Percentiles rank a stretch among this genome's conserved stretches.
Evolutionary conservation across 2,888 invertebrate species (phyloP).

Genomic region (Podotricha telesiphe): DNA sequence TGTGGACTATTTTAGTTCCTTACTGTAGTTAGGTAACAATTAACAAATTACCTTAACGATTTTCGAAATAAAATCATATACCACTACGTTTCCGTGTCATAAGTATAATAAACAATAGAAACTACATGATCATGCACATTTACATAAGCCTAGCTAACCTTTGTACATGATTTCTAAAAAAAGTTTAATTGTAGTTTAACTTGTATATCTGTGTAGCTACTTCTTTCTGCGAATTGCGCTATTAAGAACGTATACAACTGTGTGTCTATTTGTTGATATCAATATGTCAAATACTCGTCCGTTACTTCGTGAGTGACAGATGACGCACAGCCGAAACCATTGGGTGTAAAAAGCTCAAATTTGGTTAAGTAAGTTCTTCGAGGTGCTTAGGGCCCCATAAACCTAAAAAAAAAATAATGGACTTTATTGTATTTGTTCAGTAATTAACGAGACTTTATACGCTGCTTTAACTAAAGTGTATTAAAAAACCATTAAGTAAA

Average conservation of each 20-base stretch:
- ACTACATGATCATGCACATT: slow-evolving; percentile 31
- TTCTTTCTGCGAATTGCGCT: slow-evolving; percentile 26
- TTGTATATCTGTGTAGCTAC: neutral
- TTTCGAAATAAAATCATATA: neutral
- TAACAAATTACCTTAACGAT: neutral
- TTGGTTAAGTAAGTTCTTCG: too few species aligned
- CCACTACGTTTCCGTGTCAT: slow-evolving; percentile 6
- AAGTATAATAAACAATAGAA: slow-evolving; percentile 33
- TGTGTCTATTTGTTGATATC: too few species aligned
- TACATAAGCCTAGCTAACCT: slow-evolving; percentile 39
- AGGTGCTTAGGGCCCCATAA: too few species aligned
- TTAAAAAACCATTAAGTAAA: too few species aligned
- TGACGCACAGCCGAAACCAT: too few species aligned
- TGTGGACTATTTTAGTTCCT: neutral
- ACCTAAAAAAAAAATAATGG: too few species aligned
- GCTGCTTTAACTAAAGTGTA: too few species aligned
- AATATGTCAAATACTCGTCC: too few species aligned
- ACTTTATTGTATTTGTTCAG: too few species aligned
- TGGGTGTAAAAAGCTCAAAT: too few species aligned
- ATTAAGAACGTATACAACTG: neutral
- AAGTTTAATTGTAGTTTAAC: slow-evolving; percentile 31
- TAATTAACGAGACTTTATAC: too few species aligned
- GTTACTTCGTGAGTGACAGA: too few species aligned
- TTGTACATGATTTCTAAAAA: slow-evolving; percentile 37
- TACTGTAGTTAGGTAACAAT: slow-evolving; percentile 1